Conservation (phyloP, 2,888 invertebrate species). For the Plutella xylostella region DNA sequence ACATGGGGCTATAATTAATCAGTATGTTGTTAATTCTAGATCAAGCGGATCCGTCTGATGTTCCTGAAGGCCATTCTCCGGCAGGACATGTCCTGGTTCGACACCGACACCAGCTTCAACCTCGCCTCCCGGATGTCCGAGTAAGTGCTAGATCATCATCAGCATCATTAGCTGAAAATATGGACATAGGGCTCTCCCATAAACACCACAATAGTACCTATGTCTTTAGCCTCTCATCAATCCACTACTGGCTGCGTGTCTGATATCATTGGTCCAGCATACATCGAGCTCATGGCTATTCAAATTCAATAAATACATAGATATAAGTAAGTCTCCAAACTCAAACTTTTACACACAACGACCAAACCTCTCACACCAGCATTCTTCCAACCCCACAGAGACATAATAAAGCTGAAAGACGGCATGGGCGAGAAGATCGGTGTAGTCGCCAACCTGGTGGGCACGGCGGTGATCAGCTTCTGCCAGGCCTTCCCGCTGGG, state of each 20-base stretch:
- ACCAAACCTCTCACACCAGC: too few species aligned
- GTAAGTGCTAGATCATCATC: slow-evolving; percentile 46
- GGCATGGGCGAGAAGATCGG: slow-evolving; percentile 80
- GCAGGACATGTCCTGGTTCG: slow-evolving; percentile 75
- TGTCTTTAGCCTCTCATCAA: too few species aligned
- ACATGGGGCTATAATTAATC: too few species aligned
- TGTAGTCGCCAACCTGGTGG: slow-evolving; percentile 71
- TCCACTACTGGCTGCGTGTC: too few species aligned
- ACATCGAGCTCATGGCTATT: too few species aligned
- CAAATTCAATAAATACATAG: too few species aligned
- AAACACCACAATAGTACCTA: too few species aligned
- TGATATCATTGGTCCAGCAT: too few species aligned
- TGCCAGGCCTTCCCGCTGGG: slow-evolving; percentile 76
- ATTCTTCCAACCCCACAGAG: slow-evolving; percentile 37
- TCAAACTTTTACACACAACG: too few species aligned
- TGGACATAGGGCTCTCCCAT: too few species aligned
- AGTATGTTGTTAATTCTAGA: too few species aligned
- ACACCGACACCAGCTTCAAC: slow-evolving; percentile 67
- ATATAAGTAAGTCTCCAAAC: too few species aligned
- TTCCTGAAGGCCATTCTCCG: slow-evolving; percentile 66
- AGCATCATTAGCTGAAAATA: background rate
- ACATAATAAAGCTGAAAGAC: slow-evolving; percentile 75
- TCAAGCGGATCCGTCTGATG: slow-evolving; percentile 60
- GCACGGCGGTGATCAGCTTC: slow-evolving; percentile 72
- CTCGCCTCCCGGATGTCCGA: slow-evolving; percentile 73